Conservation (phyloP, 2,113 vertebrate species). For the Myrmecobius fasciatus region DNA sequence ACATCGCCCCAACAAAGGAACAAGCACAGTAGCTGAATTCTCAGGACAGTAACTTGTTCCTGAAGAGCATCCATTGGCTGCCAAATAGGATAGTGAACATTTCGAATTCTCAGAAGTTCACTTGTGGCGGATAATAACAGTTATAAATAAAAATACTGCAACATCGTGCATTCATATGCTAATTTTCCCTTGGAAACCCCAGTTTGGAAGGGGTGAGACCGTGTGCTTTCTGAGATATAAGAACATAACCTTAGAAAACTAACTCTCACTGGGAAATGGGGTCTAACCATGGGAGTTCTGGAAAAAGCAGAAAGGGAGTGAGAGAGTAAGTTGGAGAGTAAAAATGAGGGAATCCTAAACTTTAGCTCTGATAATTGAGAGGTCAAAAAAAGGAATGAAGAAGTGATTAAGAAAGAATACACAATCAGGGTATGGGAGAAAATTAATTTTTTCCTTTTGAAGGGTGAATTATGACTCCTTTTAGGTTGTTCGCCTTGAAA, state of each 20-base stretch:
- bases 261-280: not conserved
- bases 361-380: not conserved
- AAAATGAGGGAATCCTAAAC: not conserved
- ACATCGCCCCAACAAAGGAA: slow-evolving; percentile 21
- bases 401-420: not conserved
- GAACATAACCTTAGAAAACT: not conserved
- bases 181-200: not conserved
- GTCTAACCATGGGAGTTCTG: not conserved
- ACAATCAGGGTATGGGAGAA: not conserved
- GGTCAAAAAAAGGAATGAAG: not conserved
- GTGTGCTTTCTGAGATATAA: slow-evolving; percentile 21
- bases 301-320: not conserved
- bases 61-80: slow-evolving; percentile 72
- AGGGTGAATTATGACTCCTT: not conserved
- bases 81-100: slow-evolving; percentile 55
- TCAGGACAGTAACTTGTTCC: slow-evolving; percentile 64
- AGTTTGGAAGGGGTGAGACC: not conserved
- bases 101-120: slow-evolving; percentile 45
- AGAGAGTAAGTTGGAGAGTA: rapidly evolving
- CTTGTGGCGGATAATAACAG: not conserved
- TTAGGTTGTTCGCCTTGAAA: not conserved
- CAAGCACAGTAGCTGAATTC: slow-evolving; percentile 70
- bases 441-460: not conserved
- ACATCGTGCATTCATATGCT: slow-evolving; percentile 70
- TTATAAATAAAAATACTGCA: slow-evolving; percentile 8